phyloP scores from a whole-genome alignment of 2,888 invertebrate species.

The Machimus rusticus region DNA sequence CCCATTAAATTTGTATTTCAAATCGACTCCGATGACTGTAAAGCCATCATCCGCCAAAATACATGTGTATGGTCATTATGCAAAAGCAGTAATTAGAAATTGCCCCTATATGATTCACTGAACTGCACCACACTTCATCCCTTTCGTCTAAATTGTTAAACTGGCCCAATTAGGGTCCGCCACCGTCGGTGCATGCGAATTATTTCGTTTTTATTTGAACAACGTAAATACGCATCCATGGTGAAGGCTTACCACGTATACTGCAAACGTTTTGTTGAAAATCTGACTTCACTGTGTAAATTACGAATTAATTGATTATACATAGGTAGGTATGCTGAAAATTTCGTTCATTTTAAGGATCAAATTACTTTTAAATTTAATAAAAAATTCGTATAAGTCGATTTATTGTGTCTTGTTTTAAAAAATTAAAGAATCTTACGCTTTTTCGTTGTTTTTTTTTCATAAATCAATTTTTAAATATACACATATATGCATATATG shows the following conservation, averaged over 20 bases:
- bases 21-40: neutral
- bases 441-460: too few species aligned
- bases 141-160: neutral
- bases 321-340: neutral
- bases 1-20: slow-evolving; percentile 11
- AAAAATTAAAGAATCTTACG: too few species aligned
- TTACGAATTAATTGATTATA: neutral
- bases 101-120: neutral
- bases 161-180: neutral
- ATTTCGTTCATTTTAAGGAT: neutral
- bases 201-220: neutral
- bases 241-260: neutral
- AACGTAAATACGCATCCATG: neutral
- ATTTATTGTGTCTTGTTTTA: too few species aligned
- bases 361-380: neutral
- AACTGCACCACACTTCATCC: neutral
- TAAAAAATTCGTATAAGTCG: neutral
- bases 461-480: too few species aligned
- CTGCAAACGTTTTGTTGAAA: neutral
- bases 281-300: neutral
- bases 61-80: neutral
- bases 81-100: neutral
- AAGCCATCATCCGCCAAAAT: neutral
- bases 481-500: too few species aligned
- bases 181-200: neutral